Base-by-base conservation (phyloP, 1,140 invertebrate genomes). In the Harpegnathos saltator region DNA sequence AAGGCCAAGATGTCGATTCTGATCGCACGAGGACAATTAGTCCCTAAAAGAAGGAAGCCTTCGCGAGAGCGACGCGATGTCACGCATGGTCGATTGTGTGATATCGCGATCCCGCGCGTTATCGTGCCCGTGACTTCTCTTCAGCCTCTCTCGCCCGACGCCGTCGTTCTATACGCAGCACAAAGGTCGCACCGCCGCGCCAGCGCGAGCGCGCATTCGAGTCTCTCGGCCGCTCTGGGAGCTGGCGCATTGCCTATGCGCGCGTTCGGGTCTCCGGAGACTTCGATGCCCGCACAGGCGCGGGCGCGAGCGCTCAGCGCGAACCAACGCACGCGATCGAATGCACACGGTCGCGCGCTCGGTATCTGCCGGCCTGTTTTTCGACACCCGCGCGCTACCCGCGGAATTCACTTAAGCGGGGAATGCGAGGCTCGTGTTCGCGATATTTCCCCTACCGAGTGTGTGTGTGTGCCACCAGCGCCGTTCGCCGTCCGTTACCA, bases 371-470 rank as follows among this genome's bases (percentile, higher is more conserved):
- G 52, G 33, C 59, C 52, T 62, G 83, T 89, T 87, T n/a, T 88
- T 86, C 83, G 81, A 90, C 89, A 89, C 88, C 86, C 73, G 84
- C 86, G 77, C 68, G 84, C 84, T 85, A 74, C 82, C 81, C 82
- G 82, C 82, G 92, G 91, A 93, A 93, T 93, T 92, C 91, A 93
- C 92, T 93, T 93, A 93, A 89, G 85, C 86, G 62, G 85, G 86
- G 93, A 93, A 94, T 93, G 92, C 91, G 78, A 90, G 77, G 80
- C 86, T 89, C 89, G 88, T 92, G 88, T 91, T 78, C 74, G 71
- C 80, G 56, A 63, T 88, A 72, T 56, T 90, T 85, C 81, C 83
- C 61, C 85, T 88, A 86, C 84, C 85, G 17, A 50, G 56, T 80
- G n/a, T n/a, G n/a, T n/a, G n/a, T n/a, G n/a, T n/a, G n/a, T n/a